These are phyloP conservation scores for Sphaerophoria taeniata DNA, from an alignment of 2,888 invertebrate species.

Conservation along the genomic window DNA sequence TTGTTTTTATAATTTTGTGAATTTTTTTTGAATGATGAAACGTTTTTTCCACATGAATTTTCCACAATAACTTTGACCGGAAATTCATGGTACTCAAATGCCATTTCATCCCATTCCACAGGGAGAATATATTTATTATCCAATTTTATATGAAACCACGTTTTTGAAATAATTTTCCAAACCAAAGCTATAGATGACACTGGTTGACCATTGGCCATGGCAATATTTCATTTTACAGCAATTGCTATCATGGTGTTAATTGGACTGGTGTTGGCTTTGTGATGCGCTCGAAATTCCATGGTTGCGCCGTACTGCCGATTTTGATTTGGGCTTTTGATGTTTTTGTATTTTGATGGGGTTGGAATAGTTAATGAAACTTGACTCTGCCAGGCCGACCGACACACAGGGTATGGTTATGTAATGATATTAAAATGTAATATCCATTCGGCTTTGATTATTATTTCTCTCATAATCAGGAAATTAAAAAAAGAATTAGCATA, in stretches of 20 bases:
- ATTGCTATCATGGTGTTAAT: slow-evolving; percentile 52
- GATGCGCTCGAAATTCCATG: not conserved
- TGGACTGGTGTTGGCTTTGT: slow-evolving; percentile 55
- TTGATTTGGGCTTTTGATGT: slow-evolving; percentile 71
- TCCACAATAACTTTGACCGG: slow-evolving; percentile 24
- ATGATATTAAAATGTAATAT: slow-evolving; percentile 73
- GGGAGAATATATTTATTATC: slow-evolving; percentile 35
- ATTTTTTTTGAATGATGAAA: slow-evolving; percentile 22
- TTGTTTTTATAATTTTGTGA: slow-evolving; percentile 14
- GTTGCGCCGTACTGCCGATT: not conserved
- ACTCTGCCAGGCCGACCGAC: not conserved
- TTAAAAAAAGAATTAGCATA: slow-evolving; percentile 35
- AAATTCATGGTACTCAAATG: slow-evolving; percentile 28
- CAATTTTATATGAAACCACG: slow-evolving; percentile 47
- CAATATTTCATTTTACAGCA: slow-evolving; percentile 59
- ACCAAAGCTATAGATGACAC: slow-evolving; percentile 19
- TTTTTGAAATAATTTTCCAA: slow-evolving; percentile 23
- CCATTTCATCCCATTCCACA: slow-evolving; percentile 4
- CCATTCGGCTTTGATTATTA: slow-evolving; percentile 72
- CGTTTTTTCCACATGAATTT: slow-evolving; percentile 30
- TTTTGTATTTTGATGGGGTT: slow-evolving; percentile 54
- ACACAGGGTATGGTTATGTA: slow-evolving; percentile 50
- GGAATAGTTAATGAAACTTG: not conserved
- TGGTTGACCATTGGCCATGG: slow-evolving; percentile 3
- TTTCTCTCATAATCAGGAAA: slow-evolving; percentile 65